A percentile compares a stretch with the other conserved stretches of the same genome.
Evolutionary conservation across 2,888 invertebrate genomes (phyloP).

Genomic region (Lordiphosa andalusiaca): DNA sequence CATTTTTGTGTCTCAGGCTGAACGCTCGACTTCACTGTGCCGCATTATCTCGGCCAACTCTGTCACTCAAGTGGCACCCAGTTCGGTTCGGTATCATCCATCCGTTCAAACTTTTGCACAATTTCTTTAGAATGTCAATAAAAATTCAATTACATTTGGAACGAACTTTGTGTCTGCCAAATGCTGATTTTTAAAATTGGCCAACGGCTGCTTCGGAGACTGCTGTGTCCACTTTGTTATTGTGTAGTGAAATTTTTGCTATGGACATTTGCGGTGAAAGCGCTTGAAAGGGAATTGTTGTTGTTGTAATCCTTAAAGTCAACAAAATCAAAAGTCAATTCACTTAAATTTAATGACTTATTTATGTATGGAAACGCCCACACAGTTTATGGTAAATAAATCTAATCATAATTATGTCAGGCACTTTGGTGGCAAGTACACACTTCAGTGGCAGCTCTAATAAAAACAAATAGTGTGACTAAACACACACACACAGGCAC

Average conservation of each 20-base stretch:
- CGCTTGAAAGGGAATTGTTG: conserved; percentile 44
- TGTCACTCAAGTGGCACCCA: conserved; percentile 14
- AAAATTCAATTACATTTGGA: conserved; percentile 67
- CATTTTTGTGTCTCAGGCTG: not conserved
- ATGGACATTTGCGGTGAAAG: conserved; percentile 29
- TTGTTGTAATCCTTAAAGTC: conserved; percentile 17
- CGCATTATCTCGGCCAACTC: conserved; percentile 29
- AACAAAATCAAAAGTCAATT: conserved; percentile 35
- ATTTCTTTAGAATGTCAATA: conserved; percentile 63
- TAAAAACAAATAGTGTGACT: no score
- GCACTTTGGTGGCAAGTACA: not conserved
- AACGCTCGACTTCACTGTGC: conserved; percentile 7
- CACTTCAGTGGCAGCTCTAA: not conserved
- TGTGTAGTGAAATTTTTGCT: conserved; percentile 54
- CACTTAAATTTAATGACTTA: conserved; percentile 70
- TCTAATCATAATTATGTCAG: no score
- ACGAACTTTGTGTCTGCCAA: conserved; percentile 48
- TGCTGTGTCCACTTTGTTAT: conserved; percentile 10
- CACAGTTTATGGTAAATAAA: conserved; percentile 2
- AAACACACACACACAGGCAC: not conserved
- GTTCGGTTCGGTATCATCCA: no score
- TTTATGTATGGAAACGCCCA: conserved; percentile 58
- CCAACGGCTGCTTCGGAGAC: conserved; percentile 28
- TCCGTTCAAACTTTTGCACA: conserved; percentile 17
- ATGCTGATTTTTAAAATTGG: conserved; percentile 49